A percentile compares a stretch with the other conserved stretches of the same genome.
These are phyloP conservation scores for Galago senegalensis DNA, from an alignment of 2,797 vertebrate genomes.

Conservation along the genomic window DNA sequence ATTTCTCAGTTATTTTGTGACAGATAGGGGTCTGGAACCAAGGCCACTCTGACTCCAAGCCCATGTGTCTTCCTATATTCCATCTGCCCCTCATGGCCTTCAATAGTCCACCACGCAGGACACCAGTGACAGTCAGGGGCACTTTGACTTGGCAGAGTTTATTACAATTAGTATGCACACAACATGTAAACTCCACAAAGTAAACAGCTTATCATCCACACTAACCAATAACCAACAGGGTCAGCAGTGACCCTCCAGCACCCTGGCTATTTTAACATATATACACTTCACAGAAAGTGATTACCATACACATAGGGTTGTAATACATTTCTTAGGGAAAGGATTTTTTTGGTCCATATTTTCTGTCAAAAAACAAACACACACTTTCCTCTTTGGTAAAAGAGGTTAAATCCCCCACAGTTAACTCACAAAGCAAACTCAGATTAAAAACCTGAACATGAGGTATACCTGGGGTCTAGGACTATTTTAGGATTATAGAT, in stretches of 20 bases:
- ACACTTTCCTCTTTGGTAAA: constrained; percentile 77
- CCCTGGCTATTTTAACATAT: constrained; percentile 51
- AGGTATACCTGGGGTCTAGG: constrained; percentile 61
- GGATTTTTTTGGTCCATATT: constrained; percentile 70
- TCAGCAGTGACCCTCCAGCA: constrained; percentile 32
- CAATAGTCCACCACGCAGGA: neutral
- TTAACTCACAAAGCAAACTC: constrained; percentile 64
- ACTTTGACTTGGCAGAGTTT: constrained; percentile 65
- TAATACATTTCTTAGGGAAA: constrained; percentile 51
- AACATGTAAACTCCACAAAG: constrained; percentile 66
- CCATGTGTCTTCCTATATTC: neutral
- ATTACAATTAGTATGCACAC: constrained; percentile 71
- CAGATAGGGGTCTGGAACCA: neutral
- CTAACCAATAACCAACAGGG: neutral
- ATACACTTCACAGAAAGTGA: constrained; percentile 64
- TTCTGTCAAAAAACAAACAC: constrained; percentile 46
- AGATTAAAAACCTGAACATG: constrained; percentile 27
- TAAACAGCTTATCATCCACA: neutral
- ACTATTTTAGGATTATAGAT: neutral
- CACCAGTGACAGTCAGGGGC: neutral
- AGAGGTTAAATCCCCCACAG: constrained; percentile 58
- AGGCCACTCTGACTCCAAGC: neutral
- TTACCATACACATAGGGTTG: constrained; percentile 43
- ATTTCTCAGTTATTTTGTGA: neutral
- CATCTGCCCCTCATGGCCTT: neutral